phyloP scores from a whole-genome alignment of 53 echinoderm and acorn worm genomes.

The Crossaster papposus region DNA sequence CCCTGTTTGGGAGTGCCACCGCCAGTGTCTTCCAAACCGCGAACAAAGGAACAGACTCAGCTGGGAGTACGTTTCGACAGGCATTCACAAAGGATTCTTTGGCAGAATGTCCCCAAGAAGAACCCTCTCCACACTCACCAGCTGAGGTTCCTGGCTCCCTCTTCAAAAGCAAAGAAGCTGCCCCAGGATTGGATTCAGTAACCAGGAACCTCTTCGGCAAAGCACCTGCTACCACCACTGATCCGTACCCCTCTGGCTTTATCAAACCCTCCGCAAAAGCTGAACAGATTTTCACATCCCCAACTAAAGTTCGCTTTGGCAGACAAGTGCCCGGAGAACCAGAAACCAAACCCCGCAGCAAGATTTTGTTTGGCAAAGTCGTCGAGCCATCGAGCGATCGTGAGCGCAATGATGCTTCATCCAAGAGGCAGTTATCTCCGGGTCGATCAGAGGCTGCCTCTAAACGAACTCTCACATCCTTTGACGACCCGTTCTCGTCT shows the following conservation, averaged over 20 bases:
- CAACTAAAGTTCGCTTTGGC: slow-evolving; percentile 4
- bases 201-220: slow-evolving; percentile 57
- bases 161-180: slow-evolving; percentile 7
- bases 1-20: background rate
- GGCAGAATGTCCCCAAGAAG: background rate
- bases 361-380: slow-evolving; percentile 4
- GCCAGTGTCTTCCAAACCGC: background rate
- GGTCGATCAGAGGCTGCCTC: slow-evolving; percentile 33
- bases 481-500: slow-evolving; percentile 62
- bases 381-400: background rate
- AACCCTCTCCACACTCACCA: background rate
- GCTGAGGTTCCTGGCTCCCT: slow-evolving; percentile 17
- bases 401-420: slow-evolving; percentile 3
- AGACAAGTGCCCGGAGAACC: background rate
- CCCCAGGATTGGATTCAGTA: slow-evolving; percentile 38
- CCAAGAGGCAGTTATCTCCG: slow-evolving; percentile 68
- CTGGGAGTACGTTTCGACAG: background rate
- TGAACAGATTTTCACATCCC: background rate
- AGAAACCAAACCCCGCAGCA: background rate
- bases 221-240: background rate
- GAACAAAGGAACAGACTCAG: background rate
- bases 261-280: background rate
- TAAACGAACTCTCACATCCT: slow-evolving; percentile 52
- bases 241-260: background rate
- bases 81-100: background rate